These are phyloP conservation scores for Zaprionus inermis DNA, from an alignment of 1,140 invertebrate genomes.

Conservation along the genomic window DNA sequence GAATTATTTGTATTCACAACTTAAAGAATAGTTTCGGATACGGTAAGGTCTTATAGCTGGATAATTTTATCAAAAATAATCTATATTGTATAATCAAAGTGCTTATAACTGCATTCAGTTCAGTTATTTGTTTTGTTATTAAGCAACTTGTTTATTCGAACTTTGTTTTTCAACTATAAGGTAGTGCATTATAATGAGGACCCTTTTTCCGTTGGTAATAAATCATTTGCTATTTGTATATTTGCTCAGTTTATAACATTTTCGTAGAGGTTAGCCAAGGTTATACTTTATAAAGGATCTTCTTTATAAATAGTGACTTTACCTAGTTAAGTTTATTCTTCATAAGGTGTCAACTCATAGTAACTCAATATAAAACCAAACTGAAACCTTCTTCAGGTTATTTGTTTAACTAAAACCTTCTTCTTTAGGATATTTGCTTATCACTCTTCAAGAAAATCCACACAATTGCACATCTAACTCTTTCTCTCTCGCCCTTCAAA, in stretches of 20 bases:
- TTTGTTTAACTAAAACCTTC: background rate
- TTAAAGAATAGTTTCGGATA: background rate
- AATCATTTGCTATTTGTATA: background rate
- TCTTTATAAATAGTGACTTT: too few relatives aligned
- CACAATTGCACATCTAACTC: background rate
- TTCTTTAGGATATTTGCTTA: background rate
- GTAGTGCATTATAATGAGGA: background rate
- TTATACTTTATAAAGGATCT: background rate
- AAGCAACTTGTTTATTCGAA: background rate
- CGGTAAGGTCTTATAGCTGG: too few relatives aligned
- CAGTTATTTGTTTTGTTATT: background rate
- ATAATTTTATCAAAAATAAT: too few relatives aligned
- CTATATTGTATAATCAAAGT: too few relatives aligned
- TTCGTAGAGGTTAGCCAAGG: background rate
- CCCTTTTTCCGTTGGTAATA: background rate
- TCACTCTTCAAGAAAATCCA: background rate
- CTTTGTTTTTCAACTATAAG: background rate
- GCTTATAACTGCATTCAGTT: background rate
- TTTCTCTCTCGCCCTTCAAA: too few relatives aligned
- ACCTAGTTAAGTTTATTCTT: too few relatives aligned
- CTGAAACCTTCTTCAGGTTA: background rate
- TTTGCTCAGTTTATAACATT: background rate
- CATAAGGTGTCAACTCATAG: background rate
- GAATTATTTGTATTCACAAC: background rate
- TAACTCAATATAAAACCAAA: background rate